These are phyloP conservation scores for Limnephilus lunatus DNA, from an alignment of 2,888 invertebrate species.

Conservation along the genomic window DNA sequence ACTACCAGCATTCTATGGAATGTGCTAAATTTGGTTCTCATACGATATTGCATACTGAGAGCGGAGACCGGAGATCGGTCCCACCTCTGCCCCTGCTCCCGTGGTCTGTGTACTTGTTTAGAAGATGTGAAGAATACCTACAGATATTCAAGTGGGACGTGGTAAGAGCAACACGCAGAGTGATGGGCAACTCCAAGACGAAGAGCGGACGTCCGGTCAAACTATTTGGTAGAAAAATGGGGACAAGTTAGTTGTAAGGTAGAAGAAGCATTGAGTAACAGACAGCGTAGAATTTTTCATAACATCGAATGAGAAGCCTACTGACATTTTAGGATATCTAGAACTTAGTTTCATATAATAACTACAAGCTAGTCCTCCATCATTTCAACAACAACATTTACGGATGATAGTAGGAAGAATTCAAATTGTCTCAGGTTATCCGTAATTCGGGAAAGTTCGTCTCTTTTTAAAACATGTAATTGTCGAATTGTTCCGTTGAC, in stretches of 20 bases:
- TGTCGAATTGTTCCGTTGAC: no score
- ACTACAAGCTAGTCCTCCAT: no score
- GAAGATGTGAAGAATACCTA: background rate
- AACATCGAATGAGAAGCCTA: no score
- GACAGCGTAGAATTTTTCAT: background rate
- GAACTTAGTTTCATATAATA: no score
- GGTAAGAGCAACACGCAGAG: background rate
- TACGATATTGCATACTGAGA: constrained; percentile 21
- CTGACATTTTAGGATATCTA: no score
- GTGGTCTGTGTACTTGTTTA: background rate
- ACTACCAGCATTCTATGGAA: constrained; percentile 23
- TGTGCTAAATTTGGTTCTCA: constrained; percentile 51
- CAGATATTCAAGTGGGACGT: background rate
- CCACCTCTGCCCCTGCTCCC: constrained; percentile 13
- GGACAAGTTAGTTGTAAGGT: background rate
- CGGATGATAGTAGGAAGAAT: no score
- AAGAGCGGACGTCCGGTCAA: background rate
- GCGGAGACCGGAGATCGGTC: background rate
- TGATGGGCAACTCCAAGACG: background rate
- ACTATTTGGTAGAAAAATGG: background rate
- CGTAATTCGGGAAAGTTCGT: no score
- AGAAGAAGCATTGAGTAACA: background rate
- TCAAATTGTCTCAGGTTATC: no score
- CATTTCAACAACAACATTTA: no score
- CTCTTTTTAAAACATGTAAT: no score